Conservation (phyloP, 2,888 invertebrate species). For the Tridacna crocea region DNA sequence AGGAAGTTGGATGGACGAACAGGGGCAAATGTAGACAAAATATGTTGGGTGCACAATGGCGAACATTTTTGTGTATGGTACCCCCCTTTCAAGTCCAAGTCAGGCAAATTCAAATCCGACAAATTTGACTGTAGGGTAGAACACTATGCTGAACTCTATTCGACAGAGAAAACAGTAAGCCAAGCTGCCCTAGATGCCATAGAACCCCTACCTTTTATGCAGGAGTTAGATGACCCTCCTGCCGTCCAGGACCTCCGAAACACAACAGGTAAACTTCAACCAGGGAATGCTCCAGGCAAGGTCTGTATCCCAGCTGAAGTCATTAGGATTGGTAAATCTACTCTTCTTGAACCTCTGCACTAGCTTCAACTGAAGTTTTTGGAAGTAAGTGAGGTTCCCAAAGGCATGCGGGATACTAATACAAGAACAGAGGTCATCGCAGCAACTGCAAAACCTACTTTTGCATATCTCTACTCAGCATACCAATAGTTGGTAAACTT, state of each 20-base stretch:
- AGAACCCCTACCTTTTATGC: too few relatives aligned
- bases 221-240: too few relatives aligned
- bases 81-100: background rate
- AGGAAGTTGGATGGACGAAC: too few relatives aligned
- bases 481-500: slow-evolving; percentile 43
- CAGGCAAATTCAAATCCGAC: slow-evolving; percentile 1
- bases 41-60: too few relatives aligned
- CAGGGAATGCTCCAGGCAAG: too few relatives aligned
- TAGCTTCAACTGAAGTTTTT: slow-evolving; percentile 18
- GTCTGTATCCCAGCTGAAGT: slow-evolving; percentile 24
- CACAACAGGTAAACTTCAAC: background rate
- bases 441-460: slow-evolving; percentile 59
- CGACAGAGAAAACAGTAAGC: too few relatives aligned
- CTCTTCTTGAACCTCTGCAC: slow-evolving; percentile 3
- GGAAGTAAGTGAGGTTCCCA: slow-evolving; percentile 30
- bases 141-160: slow-evolving; percentile 27
- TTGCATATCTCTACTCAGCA: slow-evolving; percentile 55
- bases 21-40: too few relatives aligned
- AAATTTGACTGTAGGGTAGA: slow-evolving; percentile 28
- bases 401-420: slow-evolving; percentile 57
- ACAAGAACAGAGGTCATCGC: slow-evolving; percentile 60
- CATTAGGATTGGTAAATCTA: slow-evolving; percentile 23
- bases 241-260: too few relatives aligned
- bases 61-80: too few relatives aligned
- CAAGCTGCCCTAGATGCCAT: too few relatives aligned